Evolutionary conservation across 2,797 vertebrate species (phyloP).

Genomic region (Enteromius afrohamiltoni): DNA sequence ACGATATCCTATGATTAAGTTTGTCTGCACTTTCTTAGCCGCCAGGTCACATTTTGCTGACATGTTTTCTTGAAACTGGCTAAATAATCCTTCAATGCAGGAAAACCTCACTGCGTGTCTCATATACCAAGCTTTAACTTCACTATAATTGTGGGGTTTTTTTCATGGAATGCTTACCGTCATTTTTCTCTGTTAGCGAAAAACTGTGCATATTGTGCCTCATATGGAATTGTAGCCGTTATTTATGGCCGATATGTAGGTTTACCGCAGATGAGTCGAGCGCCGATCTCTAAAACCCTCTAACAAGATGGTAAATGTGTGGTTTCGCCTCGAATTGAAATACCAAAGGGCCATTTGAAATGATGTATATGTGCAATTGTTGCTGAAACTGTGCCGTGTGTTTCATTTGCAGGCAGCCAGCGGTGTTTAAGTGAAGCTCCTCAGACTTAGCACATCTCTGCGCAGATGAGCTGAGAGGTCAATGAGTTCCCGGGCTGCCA

Average conservation of each 20-base stretch:
- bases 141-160: constrained; percentile 45
- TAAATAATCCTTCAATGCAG: constrained; percentile 42
- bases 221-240: constrained; percentile 48
- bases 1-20: constrained; percentile 23
- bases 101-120: constrained; percentile 30
- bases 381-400: constrained; percentile 49
- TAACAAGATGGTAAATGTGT: constrained; percentile 49
- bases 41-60: constrained; percentile 46
- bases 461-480: constrained; percentile 62
- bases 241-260: constrained; percentile 48
- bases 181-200: constrained; percentile 47
- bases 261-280: constrained; percentile 46
- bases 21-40: constrained; percentile 36
- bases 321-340: constrained; percentile 40
- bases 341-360: constrained; percentile 43
- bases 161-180: constrained; percentile 49
- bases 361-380: constrained; percentile 45
- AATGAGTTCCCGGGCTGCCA: constrained; percentile 59
- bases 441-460: constrained; percentile 49
- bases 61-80: constrained; percentile 50
- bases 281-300: constrained; percentile 41
- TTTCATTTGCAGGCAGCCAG: constrained; percentile 50
- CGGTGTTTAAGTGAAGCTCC: constrained; percentile 50
- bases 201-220: constrained; percentile 41
- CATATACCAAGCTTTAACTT: constrained; percentile 33